phyloP scores from a whole-genome alignment of 2,113 vertebrate species.

The Bufo bufo region DNA sequence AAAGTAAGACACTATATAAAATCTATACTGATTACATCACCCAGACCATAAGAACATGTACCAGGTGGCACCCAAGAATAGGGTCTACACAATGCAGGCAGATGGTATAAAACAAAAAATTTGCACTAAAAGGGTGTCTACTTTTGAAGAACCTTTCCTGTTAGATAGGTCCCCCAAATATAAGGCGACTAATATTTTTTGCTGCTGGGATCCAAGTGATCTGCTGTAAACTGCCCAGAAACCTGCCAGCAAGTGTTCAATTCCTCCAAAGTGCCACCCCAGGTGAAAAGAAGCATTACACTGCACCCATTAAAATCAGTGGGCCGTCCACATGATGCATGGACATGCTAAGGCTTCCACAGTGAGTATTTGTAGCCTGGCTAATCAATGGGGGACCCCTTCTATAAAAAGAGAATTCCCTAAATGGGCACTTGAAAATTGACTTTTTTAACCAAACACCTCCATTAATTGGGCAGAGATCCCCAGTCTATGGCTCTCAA shows the following conservation, averaged over 20 bases:
- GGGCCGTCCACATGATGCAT: neutral
- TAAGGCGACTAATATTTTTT: neutral
- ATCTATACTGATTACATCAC: neutral
- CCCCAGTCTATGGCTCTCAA: too few species aligned
- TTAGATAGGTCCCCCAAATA: neutral
- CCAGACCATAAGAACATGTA: neutral
- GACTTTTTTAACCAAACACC: too few species aligned
- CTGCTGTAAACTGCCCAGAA: neutral
- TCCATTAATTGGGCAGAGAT: too few species aligned
- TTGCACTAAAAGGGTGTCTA: neutral
- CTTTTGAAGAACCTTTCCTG: neutral
- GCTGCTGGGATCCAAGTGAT: neutral
- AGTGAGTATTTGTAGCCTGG: too few species aligned
- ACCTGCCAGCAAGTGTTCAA: neutral
- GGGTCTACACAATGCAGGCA: neutral
- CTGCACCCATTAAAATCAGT: neutral
- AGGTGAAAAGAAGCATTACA: neutral
- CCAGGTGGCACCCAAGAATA: neutral
- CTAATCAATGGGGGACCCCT: too few species aligned
- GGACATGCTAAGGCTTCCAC: too few species aligned
- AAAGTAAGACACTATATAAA: neutral
- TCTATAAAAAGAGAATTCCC: too few species aligned
- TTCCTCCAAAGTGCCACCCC: neutral
- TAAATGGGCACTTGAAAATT: too few species aligned
- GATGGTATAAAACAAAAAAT: neutral